These are phyloP conservation scores for Callionymus lyra DNA, from an alignment of 2,113 vertebrate species.

Conservation along the genomic window DNA sequence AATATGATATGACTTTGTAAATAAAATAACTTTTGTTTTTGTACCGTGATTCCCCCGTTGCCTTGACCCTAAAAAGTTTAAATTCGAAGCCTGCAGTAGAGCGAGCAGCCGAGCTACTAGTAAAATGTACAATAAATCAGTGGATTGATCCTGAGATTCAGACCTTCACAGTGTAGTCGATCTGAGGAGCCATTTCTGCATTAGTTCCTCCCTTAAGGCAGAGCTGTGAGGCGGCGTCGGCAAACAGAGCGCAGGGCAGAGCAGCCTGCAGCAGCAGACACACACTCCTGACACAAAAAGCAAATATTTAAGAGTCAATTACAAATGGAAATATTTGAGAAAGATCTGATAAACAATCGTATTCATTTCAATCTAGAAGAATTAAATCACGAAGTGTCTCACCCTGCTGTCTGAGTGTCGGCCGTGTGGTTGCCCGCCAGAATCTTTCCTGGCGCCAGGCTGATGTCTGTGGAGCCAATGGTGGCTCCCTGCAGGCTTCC, in stretches of 20 bases:
- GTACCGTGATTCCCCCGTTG: no score
- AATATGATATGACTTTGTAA: no score
- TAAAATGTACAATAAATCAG: no score
- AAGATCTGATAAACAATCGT: no score
- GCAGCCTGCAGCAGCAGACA: slow-evolving; percentile 89
- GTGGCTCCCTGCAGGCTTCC: slow-evolving; percentile 80
- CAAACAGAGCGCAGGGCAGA: slow-evolving; percentile 84
- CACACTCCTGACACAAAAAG: slow-evolving; percentile 75
- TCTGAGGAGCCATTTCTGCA: slow-evolving; percentile 96
- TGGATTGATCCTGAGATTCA: not conserved
- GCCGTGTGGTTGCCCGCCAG: slow-evolving; percentile 78
- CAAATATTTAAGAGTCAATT: no score
- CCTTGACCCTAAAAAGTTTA: no score
- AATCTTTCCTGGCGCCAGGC: slow-evolving; percentile 80
- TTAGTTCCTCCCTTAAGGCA: slow-evolving; percentile 90
- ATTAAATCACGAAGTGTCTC: not conserved
- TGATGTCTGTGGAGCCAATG: slow-evolving; percentile 85
- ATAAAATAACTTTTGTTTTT: no score
- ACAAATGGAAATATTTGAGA: no score
- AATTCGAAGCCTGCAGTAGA: no score
- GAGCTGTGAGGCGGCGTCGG: slow-evolving; percentile 77
- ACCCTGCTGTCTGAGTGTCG: slow-evolving; percentile 73
- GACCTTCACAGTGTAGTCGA: slow-evolving; percentile 82
- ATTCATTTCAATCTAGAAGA: not conserved
- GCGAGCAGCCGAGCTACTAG: no score